These are phyloP conservation scores for Fregata magnificens DNA, from an alignment of 2,113 vertebrate species.

Conservation along the genomic window DNA sequence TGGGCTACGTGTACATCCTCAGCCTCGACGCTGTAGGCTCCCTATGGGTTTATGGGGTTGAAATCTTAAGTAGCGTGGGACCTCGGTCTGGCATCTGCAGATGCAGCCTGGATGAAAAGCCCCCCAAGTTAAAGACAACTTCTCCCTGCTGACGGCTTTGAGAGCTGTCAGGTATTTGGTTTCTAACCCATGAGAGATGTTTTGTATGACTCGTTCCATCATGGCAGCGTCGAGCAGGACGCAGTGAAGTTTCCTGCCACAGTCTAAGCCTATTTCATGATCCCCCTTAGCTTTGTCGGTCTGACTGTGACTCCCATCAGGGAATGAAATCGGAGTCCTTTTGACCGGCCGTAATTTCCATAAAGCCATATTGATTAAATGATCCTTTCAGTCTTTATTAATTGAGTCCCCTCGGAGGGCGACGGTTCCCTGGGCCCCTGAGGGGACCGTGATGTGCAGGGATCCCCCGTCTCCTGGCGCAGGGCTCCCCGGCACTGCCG, in stretches of 20 bases:
- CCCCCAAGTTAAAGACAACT: not conserved
- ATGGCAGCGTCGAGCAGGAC: too few species aligned
- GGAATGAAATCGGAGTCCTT: fast-evolving
- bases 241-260: not conserved
- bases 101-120: not conserved
- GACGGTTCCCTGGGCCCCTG: fast-evolving
- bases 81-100: not conserved
- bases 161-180: not conserved
- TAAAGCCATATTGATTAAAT: not conserved
- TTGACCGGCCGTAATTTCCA: not conserved
- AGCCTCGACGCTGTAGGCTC: not conserved
- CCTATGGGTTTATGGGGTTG: not conserved
- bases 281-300: not conserved
- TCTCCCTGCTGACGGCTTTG: not conserved
- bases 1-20: fast-evolving
- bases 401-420: not conserved
- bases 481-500: not conserved
- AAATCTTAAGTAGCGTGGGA: not conserved
- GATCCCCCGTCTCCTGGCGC: fast-evolving
- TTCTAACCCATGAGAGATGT: not conserved
- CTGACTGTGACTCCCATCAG: too few species aligned
- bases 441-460: fast-evolving
- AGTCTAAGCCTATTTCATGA: not conserved
- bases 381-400: not conserved
- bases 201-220: fast-evolving